Evolutionary conservation across 2,888 invertebrate genomes (phyloP), one percentile per base, ranked within the genome.

Genomic region (Gnatocerus cornutus): DNA sequence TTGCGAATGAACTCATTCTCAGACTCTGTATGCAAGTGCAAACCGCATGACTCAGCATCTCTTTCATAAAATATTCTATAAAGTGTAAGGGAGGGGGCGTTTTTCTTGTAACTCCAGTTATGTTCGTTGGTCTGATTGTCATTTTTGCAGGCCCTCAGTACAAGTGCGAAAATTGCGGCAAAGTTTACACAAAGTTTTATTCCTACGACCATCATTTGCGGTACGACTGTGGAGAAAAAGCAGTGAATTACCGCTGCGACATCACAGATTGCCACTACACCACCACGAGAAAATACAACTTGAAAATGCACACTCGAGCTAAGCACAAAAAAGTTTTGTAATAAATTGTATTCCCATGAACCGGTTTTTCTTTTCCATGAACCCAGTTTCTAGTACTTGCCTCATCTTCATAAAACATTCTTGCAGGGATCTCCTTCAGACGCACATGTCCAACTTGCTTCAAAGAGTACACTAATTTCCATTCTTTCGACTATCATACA

Each of bases 151-250:
- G 46, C 45, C 29, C 45, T 14, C 59, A 16, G 16, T 53, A 43
- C 53, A 63, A 53, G 53, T 63, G 63, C 48, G 33, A 52, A 6
- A 39, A 30, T 53, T 63, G 63, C 33, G 63, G 63, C 30, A 63
- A 63, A 63, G 30, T 30, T 9, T 63, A 63, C 39, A 30, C 12
- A 53, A 52, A 43, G 12, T 53, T 53, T 30, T 48, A 50, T 39
- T 65, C 65, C 27, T 66, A 58, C 66, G 52, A 66, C 21, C 52
- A 50, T 16, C 66, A 66, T 29, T 43, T 59, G 16, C 14, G 58
- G 7, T 66, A 66, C 43, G 66, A 66, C 41, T 66, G 66, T 59
- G 66, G 66, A 13, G 52, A 56, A 7, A 30, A 48, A 10, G 58
- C 21, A 0, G 16, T 46, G 16, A 46, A 21, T 27, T 65, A 65